Evolutionary conservation across 2,888 invertebrate genomes (phyloP).

Genomic region (Caenorhabditis drosophilae): DNA sequence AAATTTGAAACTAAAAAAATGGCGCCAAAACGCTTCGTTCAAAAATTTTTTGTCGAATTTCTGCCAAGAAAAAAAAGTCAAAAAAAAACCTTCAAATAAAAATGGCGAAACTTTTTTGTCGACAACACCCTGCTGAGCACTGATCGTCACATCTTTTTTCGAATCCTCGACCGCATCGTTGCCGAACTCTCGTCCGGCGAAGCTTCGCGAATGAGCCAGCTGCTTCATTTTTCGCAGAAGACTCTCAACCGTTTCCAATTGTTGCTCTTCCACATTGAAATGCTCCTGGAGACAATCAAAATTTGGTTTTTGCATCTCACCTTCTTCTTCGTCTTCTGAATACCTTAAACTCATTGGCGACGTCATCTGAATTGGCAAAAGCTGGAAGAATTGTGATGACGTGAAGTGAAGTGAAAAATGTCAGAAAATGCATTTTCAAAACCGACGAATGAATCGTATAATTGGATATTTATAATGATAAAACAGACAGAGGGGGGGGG

Average conservation of each 20-base stretch:
- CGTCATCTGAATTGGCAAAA: not conserved
- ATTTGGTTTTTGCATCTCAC: no score
- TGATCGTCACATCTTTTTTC: conserved; percentile 54
- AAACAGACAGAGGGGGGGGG: no score
- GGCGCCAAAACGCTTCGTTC: no score
- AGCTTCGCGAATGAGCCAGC: conserved; percentile 54
- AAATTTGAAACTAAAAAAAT: no score
- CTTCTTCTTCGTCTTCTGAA: not conserved
- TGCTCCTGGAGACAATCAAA: conserved; percentile 39
- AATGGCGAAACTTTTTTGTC: conserved; percentile 56
- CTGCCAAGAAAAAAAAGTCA: no score
- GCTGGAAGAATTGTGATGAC: conserved; percentile 7
- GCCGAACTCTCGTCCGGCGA: conserved; percentile 54
- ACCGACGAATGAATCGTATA: no score
- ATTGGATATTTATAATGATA: no score
- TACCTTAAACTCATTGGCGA: conserved; percentile 18
- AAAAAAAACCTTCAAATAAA: conserved; percentile 68
- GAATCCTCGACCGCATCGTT: conserved; percentile 56
- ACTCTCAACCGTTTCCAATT: conserved; percentile 49
- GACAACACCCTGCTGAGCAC: conserved; percentile 55
- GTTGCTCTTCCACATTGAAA: conserved; percentile 52
- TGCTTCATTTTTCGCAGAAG: conserved; percentile 56
- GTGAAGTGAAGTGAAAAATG: no score
- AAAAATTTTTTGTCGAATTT: no score
- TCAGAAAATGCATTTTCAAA: no score